A percentile compares a stretch with the other conserved stretches of the same genome.
Conservation (phyloP, 2,888 invertebrate species). For the Seira ritae region DNA sequence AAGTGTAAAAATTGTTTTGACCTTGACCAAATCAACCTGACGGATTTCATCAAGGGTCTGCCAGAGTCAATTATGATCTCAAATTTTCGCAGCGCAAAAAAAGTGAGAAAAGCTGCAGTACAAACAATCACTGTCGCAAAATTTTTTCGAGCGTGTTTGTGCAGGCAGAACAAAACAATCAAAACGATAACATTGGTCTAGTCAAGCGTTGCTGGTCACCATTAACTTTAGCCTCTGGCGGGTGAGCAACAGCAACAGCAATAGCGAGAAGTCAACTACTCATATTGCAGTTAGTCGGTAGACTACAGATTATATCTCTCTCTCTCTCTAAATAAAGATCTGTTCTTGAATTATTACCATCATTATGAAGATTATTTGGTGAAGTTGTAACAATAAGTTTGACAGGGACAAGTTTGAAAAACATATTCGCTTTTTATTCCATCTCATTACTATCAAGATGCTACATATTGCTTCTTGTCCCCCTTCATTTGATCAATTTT, state of each 20-base stretch:
- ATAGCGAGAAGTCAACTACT: not conserved
- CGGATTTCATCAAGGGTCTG: slow-evolving; percentile 38
- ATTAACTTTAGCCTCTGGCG: slow-evolving; percentile 37
- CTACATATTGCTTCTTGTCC: too few relatives aligned
- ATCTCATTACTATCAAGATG: too few relatives aligned
- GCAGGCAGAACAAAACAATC: slow-evolving; percentile 32
- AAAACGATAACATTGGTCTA: slow-evolving; percentile 48
- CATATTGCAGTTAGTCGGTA: not conserved
- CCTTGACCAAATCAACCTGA: slow-evolving; percentile 56
- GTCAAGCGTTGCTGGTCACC: not conserved
- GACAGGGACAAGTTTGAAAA: too few relatives aligned
- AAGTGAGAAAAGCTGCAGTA: too few relatives aligned
- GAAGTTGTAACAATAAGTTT: not conserved
- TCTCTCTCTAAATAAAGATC: not conserved
- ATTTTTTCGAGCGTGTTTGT: too few relatives aligned
- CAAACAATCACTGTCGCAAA: too few relatives aligned
- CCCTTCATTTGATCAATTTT: too few relatives aligned
- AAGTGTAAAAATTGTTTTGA: slow-evolving; percentile 40
- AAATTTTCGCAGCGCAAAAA: too few relatives aligned
- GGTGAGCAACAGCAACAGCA: not conserved
- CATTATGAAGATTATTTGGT: slow-evolving; percentile 3
- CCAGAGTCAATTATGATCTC: slow-evolving; percentile 34
- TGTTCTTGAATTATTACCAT: slow-evolving; percentile 2
- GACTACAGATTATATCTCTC: not conserved
- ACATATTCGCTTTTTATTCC: too few relatives aligned